Evolutionary conservation across 2,888 invertebrate genomes (phyloP).

Genomic region (Nomada fabriciana): DNA sequence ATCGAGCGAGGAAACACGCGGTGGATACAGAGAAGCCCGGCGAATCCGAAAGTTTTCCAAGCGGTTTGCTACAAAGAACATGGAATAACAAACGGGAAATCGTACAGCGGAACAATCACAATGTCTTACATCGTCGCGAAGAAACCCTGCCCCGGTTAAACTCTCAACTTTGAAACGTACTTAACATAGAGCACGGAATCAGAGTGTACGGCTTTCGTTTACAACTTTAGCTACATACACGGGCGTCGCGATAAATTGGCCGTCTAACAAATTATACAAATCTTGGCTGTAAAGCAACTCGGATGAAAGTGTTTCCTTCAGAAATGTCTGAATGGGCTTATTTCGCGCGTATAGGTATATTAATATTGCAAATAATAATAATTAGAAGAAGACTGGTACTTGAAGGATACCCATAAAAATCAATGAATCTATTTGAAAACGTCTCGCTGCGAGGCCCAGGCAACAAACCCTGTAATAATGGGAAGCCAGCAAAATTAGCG

Average conservation of each 20-base stretch:
- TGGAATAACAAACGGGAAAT: slow-evolving; percentile 38
- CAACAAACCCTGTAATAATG: too few species aligned
- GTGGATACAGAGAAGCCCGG: background rate
- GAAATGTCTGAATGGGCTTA: background rate
- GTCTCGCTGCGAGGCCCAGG: background rate
- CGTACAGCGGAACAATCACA: slow-evolving; percentile 28
- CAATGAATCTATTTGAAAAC: too few species aligned
- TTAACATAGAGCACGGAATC: slow-evolving; percentile 11
- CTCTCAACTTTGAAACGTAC: slow-evolving; percentile 29
- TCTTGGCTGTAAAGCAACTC: background rate
- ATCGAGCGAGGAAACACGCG: background rate
- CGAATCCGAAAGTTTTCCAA: slow-evolving; percentile 17
- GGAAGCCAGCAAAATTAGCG: too few species aligned
- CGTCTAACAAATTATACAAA: slow-evolving; percentile 31
- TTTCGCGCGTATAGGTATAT: background rate
- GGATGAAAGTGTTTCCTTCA: background rate
- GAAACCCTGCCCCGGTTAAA: slow-evolving; percentile 18
- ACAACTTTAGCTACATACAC: background rate
- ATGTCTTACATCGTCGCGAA: slow-evolving; percentile 22
- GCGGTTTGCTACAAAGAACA: slow-evolving; percentile 27
- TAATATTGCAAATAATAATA: too few species aligned
- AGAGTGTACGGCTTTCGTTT: background rate
- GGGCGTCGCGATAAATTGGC: slow-evolving; percentile 12
- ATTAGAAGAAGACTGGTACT: background rate
- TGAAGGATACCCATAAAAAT: too few species aligned